Evolutionary conservation across 2,113 vertebrate species (phyloP), one percentile per base, ranked within the genome.

Genomic region (Cyanocitta stelleri): DNA sequence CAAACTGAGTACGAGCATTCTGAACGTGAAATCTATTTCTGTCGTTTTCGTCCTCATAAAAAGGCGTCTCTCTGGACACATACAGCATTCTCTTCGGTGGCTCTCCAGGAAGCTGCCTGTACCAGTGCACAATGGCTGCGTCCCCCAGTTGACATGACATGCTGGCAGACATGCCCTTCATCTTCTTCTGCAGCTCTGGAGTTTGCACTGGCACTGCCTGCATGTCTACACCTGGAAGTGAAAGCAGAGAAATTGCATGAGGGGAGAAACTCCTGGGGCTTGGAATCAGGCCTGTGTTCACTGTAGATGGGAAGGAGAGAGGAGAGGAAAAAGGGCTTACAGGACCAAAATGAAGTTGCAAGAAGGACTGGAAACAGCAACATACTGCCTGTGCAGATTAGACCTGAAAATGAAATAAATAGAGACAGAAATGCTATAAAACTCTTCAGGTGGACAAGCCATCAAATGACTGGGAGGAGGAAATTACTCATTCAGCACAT

Each of bases 11-110:
- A n/a, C 22, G 3, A 64, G 35, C 3, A 1, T 8, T 21, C 41
- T 0, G 0, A 56, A 19, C 24, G 46, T 43, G 16, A 59, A 80
- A 68, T 29, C 7, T 86, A 0, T 1, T 7, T 13, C 0, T 10
- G 1, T 72, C 0, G 0, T 1, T 3, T 1, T 0, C 19, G 24
- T 84, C 11, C 0, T 76, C 90, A 73, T 56, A 86, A 18, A 3
- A 0, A 41, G n/a, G 4, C 7, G 2, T 2, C 7, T 7, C 1
- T 73, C 30, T 49, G 0, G 1, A 2, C 4, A 35, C 0, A 0
- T 80, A 91, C 16, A 76, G n/a, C 24, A 93, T 73, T 27, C 90
- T 89, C 27, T 39, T 20, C 0, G 3, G 80, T 0, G 16, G 44
- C 35, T 93, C 6, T 22, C 67, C 49, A 0, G 84, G 63, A 59